Conservation (phyloP, 2,113 vertebrate species). For the Cavia aperea region DNA sequence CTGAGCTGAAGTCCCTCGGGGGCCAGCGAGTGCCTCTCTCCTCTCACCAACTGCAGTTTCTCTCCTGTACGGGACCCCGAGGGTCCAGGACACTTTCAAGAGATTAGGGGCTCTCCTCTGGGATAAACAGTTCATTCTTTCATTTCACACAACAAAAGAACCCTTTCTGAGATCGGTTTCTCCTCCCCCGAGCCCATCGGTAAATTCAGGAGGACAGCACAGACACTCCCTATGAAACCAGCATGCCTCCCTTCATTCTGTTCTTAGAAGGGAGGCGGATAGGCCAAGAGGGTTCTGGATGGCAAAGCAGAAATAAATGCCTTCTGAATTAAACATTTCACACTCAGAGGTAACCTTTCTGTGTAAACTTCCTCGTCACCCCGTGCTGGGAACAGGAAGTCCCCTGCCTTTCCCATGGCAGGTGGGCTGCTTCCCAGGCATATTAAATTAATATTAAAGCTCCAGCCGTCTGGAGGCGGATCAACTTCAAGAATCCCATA, state of each 20-base stretch:
- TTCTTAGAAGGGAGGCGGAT: not conserved
- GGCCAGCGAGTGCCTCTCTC: not conserved
- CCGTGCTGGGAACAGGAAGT: slow-evolving; percentile 27
- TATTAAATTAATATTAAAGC: not conserved
- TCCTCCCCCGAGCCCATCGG: not conserved
- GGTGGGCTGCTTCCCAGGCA: slow-evolving; percentile 43
- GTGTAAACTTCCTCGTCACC: not conserved
- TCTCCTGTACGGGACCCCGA: not conserved
- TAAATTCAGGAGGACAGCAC: not conserved
- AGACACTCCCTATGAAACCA: not conserved
- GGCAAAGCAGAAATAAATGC: not conserved
- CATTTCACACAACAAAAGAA: not conserved
- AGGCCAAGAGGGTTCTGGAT: not conserved
- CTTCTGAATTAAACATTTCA: accelerated
- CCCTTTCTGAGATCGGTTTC: not conserved
- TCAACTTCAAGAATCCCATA: not conserved
- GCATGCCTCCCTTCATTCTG: not conserved
- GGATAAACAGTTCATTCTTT: not conserved
- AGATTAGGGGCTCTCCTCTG: not conserved
- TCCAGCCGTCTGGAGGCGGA: not conserved
- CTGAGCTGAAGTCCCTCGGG: not conserved
- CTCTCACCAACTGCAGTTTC: not conserved
- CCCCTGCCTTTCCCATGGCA: not conserved
- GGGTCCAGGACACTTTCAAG: not conserved
- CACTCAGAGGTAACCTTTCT: not conserved